Conservation (phyloP, 37 sponge, comb jelly and placozoan genomes). For the Ianthella basta region DNA sequence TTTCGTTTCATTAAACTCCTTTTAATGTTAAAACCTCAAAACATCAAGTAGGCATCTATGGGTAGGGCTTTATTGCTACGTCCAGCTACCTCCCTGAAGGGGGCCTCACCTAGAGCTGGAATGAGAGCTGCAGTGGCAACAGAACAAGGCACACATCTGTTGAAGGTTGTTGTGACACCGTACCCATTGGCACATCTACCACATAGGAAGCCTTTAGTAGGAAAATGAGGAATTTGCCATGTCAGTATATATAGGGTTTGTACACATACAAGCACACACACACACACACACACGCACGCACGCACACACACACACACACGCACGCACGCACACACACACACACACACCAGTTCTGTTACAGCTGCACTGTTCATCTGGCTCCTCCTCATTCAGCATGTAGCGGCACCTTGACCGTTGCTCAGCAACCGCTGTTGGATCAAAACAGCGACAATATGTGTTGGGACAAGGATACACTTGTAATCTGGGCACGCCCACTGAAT, state of each 20-base stretch:
- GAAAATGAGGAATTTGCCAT: not conserved
- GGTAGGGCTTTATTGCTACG: no score
- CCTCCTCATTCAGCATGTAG: not conserved
- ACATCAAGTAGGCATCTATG: no score
- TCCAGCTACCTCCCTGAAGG: no score
- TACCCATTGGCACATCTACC: not conserved
- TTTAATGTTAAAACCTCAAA: no score
- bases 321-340: not conserved
- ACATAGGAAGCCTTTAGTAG: not conserved
- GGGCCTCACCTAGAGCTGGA: not conserved
- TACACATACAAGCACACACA: conserved; percentile 8
- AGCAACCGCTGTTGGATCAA: not conserved
- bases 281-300: conserved; percentile 28
- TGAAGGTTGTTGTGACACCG: not conserved
- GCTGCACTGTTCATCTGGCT: conserved; percentile 1
- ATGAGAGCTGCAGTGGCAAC: not conserved
- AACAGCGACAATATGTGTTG: not conserved
- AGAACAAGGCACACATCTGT: conserved; percentile 2
- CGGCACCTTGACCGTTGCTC: not conserved
- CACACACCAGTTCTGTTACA: conserved; percentile 15
- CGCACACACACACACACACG: not conserved
- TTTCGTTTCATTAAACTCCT: no score
- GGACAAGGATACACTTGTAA: conserved; percentile 1
- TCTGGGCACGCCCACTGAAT: not conserved
- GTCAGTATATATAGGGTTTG: not conserved